phyloP scores from a whole-genome alignment of 2,797 vertebrate species.

The Podargus strigoides region DNA sequence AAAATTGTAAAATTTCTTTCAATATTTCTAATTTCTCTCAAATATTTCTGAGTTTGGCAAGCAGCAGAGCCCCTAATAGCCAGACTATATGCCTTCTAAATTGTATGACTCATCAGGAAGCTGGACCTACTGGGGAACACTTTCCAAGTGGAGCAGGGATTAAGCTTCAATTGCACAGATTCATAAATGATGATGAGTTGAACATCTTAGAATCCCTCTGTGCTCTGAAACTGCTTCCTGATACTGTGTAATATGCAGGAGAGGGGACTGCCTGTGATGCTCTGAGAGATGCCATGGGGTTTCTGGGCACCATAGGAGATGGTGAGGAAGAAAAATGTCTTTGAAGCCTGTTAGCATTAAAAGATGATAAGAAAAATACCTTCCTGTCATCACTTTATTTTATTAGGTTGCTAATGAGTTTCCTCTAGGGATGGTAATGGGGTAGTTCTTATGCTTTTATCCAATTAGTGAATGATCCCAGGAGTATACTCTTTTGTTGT shows the following conservation, averaged over 20 bases:
- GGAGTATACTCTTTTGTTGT: conserved; percentile 38
- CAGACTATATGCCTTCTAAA: neutral
- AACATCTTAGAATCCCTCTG: conserved; percentile 11
- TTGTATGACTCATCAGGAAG: conserved; percentile 15
- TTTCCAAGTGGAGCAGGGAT: conserved; percentile 33
- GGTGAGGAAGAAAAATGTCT: conserved; percentile 34
- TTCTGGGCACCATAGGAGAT: neutral
- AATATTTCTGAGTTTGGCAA: neutral
- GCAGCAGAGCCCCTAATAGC: neutral
- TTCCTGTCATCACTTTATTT: conserved; percentile 61
- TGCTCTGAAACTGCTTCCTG: conserved; percentile 35
- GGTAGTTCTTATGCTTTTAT: conserved; percentile 57
- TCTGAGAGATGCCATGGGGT: neutral
- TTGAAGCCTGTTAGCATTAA: conserved; percentile 48
- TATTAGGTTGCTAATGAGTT: conserved; percentile 58
- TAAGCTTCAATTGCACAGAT: conserved; percentile 32
- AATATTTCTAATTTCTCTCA: neutral
- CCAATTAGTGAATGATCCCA: conserved; percentile 54
- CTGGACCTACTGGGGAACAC: conserved; percentile 22
- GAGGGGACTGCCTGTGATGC: conserved; percentile 1
- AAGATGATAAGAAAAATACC: conserved; percentile 60
- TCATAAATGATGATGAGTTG: conserved; percentile 25
- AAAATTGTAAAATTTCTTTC: neutral
- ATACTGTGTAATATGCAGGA: neutral
- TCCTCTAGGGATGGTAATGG: conserved; percentile 47